Base-by-base conservation (phyloP, 2,113 vertebrate genomes). In the Anas platyrhynchos region DNA sequence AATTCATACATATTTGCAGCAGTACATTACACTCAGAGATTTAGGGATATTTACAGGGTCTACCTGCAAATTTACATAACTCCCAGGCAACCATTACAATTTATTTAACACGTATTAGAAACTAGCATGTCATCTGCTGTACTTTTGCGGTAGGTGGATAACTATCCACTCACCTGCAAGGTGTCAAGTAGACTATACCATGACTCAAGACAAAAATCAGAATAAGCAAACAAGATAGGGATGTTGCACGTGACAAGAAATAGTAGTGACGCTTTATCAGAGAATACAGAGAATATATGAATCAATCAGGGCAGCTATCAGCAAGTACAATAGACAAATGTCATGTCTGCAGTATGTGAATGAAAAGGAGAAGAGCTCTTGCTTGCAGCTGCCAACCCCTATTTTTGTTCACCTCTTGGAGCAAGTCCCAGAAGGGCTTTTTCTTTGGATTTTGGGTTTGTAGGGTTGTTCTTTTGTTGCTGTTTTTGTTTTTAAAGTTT, bases 331-430 rank as follows among this genome's bases (percentile, higher is more conserved):
- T 4, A 34, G 12, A 34, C 41, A 46, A 11, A 25, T 5, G 1
- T 44, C 68, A 79, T 0, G 0, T 8, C 31, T 58, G 20, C 52
- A 41, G 18, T 3, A 11, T 0, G 4, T 1, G 20, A 38, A 59
- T 56, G 20, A 62, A 84, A 63, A 11, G 31, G 9, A 75, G 34
- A 71, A 38, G 13, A 46, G n/a, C 44, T 76, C 34, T 48, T 69
- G 23, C 25, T 83, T 48, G 58, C 62, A 83, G 5, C 9, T 80
- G 62, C 25, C 29, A 29, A 55, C 41, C 25, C 21, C 21, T 50
- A 23, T 41, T 67, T 78, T 29, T 16, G 32, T 52, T 89, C 52
- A 72, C 13, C 11, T 89, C 25, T 13, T 34, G 8, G 9, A 80
- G 14, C 50, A 75, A 55, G 29, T 34, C 32, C 27, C 38, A 25